Percentiles rank a stretch among this genome's conserved stretches.
These are phyloP conservation scores for Saccostrea cuccullata DNA, from an alignment of 1,140 invertebrate species.

Conservation along the genomic window DNA sequence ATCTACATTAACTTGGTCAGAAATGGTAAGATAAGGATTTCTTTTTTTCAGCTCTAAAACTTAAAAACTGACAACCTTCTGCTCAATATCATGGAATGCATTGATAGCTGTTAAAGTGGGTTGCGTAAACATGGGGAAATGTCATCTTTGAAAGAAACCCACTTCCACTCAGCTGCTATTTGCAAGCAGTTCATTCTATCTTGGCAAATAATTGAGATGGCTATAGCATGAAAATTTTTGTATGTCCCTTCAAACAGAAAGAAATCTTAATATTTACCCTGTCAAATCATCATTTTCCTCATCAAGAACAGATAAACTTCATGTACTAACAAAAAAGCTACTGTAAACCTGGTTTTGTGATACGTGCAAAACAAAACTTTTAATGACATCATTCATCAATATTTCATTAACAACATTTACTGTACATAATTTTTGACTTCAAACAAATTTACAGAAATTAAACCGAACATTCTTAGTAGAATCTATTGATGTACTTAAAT, in stretches of 20 bases:
- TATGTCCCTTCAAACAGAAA: background rate
- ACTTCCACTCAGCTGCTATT: background rate
- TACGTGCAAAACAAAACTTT: too few relatives aligned
- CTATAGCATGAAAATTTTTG: conserved; percentile 3
- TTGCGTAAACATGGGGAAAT: background rate
- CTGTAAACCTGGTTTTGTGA: background rate
- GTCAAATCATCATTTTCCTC: background rate
- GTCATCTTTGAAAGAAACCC: background rate
- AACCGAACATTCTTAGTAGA: too few relatives aligned
- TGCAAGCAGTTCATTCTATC: background rate
- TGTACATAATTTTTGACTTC: too few relatives aligned
- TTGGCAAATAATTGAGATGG: background rate
- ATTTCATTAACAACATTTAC: too few relatives aligned
- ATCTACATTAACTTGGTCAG: conserved; percentile 26
- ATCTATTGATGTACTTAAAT: too few relatives aligned
- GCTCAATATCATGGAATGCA: background rate
- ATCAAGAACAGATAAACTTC: background rate
- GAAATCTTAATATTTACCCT: background rate
- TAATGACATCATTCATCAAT: too few relatives aligned
- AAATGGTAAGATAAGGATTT: conserved; percentile 26
- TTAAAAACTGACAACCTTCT: background rate
- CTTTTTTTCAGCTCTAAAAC: conserved; percentile 27
- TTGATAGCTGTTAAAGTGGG: background rate
- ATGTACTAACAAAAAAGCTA: background rate
- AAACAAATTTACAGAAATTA: too few relatives aligned